Evolutionary conservation across 2,113 vertebrate genomes (phyloP).

Genomic region (Rynchops niger): DNA sequence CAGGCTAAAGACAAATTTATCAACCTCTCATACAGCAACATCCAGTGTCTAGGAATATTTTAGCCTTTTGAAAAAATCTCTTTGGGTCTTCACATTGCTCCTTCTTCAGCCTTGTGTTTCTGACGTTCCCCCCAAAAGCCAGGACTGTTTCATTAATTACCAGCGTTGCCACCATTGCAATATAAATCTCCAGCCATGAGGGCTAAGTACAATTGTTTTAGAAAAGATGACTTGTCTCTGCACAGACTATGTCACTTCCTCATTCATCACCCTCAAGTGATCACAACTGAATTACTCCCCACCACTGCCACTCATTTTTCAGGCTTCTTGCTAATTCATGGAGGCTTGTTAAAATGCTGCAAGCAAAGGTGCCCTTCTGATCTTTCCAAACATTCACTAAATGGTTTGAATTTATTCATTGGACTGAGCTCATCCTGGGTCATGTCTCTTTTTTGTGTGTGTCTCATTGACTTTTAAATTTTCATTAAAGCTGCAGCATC

Average conservation of each 20-base stretch:
- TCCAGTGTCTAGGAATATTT: conserved; percentile 30
- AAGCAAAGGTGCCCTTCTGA: conserved; percentile 75
- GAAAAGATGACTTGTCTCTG: conserved; percentile 79
- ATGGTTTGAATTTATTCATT: conserved; percentile 76
- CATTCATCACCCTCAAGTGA: conserved; percentile 81
- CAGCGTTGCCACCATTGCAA: conserved; percentile 14
- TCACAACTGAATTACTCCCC: conserved; percentile 70
- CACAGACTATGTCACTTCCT: conserved; percentile 77
- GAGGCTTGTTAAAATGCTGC: conserved; percentile 72
- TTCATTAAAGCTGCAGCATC: conserved; percentile 54
- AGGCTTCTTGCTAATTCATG: conserved; percentile 67
- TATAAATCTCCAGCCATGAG: conserved; percentile 57
- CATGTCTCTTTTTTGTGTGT: conserved; percentile 56
- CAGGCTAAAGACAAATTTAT: conserved; percentile 55
- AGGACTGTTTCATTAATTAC: conserved; percentile 75
- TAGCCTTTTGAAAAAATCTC: conserved; percentile 15
- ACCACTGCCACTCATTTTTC: conserved; percentile 72
- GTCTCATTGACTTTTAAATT: conserved; percentile 76
- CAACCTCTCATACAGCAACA: conserved; percentile 38
- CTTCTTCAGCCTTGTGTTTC: background rate
- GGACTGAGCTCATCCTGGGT: conserved; percentile 66
- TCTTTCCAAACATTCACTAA: conserved; percentile 72
- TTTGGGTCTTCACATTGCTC: background rate
- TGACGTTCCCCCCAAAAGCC: conserved; percentile 30
- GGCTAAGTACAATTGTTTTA: conserved; percentile 77